phyloP scores from a whole-genome alignment of 2,888 invertebrate genomes.

The Caenorhabditis afra region DNA sequence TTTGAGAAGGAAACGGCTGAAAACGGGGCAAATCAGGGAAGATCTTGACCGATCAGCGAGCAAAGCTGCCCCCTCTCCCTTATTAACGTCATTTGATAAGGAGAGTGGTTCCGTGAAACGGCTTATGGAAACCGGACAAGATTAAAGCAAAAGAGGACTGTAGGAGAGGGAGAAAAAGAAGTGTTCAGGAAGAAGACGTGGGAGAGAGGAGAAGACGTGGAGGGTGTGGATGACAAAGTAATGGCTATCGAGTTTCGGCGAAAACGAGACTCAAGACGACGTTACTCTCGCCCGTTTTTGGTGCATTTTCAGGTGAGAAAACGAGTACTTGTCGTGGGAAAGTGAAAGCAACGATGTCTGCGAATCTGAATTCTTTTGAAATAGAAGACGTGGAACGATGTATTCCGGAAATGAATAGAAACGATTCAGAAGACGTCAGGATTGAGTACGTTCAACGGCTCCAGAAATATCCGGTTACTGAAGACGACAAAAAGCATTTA shows the following conservation, averaged over 20 bases:
- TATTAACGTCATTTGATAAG: conserved; percentile 54
- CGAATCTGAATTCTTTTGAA: too few relatives aligned
- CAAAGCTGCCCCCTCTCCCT: not conserved
- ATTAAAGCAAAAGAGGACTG: conserved; percentile 19
- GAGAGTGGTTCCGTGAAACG: conserved; percentile 50
- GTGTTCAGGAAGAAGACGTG: conserved; percentile 7
- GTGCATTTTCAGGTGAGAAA: not conserved
- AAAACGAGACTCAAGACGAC: conserved; percentile 2
- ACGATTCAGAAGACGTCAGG: too few relatives aligned
- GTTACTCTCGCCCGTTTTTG: not conserved
- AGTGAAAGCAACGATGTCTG: not conserved
- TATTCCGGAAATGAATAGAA: too few relatives aligned
- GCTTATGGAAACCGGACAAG: conserved; percentile 42
- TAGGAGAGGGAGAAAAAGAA: conserved; percentile 16
- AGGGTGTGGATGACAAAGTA: conserved; percentile 46
- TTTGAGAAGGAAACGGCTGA: conserved; percentile 43
- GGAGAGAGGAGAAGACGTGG: conserved; percentile 7
- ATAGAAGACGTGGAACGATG: too few relatives aligned
- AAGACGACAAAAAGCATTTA: too few relatives aligned
- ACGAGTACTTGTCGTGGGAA: not conserved
- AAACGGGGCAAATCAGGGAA: not conserved
- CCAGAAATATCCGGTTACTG: too few relatives aligned
- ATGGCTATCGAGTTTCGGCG: conserved; percentile 40
- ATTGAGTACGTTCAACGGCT: too few relatives aligned
- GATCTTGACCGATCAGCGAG: conserved; percentile 4